phyloP scores from a whole-genome alignment of 1,140 invertebrate species.

The Caenorhabditis briggsae region DNA sequence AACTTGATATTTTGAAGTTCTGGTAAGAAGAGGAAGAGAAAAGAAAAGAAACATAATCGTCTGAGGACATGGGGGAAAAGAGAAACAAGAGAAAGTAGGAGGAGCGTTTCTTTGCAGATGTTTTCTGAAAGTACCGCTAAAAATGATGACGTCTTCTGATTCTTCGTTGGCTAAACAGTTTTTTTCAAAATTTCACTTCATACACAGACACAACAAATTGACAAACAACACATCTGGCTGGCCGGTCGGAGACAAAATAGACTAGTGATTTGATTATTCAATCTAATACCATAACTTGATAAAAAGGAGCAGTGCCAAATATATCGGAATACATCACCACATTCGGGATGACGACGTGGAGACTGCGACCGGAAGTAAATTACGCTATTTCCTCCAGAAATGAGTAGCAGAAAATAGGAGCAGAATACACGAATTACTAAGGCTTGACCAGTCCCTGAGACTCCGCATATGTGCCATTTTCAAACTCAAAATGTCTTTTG shows the following conservation, averaged over 20 bases:
- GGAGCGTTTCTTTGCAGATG: constrained; percentile 30
- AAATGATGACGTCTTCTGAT: constrained; percentile 13
- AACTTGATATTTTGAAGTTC: background rate
- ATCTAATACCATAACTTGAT: constrained; percentile 31
- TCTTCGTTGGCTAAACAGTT: background rate
- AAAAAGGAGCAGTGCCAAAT: background rate
- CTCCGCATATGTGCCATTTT: background rate
- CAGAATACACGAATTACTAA: constrained; percentile 52
- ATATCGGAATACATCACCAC: constrained; percentile 6
- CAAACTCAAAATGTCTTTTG: too few relatives aligned
- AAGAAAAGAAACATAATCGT: background rate
- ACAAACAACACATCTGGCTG: constrained; percentile 22
- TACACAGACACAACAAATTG: background rate
- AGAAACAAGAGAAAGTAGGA: constrained; percentile 1
- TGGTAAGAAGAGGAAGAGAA: background rate
- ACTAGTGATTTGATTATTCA: constrained; percentile 28
- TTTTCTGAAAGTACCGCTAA: constrained; percentile 18
- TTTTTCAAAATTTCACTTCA: background rate
- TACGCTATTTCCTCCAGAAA: background rate
- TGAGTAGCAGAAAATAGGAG: constrained; percentile 39
- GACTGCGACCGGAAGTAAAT: constrained; percentile 47
- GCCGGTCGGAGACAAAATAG: background rate
- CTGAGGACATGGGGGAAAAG: background rate
- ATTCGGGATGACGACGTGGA: background rate
- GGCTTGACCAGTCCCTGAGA: background rate